phyloP scores from a whole-genome alignment of 2,888 invertebrate species.

The Copidosoma aretas region DNA sequence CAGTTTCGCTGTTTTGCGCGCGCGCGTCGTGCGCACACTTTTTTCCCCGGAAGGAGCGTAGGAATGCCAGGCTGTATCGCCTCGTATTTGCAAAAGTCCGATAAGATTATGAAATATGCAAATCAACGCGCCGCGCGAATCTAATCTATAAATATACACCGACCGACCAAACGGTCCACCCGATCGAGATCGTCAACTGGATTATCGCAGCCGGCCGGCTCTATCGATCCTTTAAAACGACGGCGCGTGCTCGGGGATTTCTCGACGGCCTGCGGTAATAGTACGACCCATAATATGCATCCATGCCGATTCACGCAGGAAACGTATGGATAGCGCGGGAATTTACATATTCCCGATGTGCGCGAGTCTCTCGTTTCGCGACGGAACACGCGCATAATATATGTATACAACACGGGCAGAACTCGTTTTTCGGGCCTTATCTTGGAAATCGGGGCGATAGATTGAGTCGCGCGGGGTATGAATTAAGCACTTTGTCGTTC shows the following conservation, averaged over 20 bases:
- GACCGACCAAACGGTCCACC: not conserved
- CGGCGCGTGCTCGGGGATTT: not conserved
- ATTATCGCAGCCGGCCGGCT: no score
- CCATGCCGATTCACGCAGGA: slow-evolving; percentile 7
- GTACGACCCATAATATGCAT: not conserved
- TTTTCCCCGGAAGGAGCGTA: no score
- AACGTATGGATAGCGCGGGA: not conserved
- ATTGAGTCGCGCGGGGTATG: not conserved
- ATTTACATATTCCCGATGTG: not conserved
- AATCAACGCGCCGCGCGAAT: not conserved
- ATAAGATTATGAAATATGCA: not conserved
- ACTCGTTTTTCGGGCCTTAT: slow-evolving; percentile 13
- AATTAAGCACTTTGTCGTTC: not conserved
- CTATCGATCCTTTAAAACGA: not conserved
- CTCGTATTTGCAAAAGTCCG: not conserved
- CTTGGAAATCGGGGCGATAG: not conserved
- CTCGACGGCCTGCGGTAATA: not conserved
- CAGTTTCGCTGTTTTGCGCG: no score
- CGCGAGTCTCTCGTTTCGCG: slow-evolving; percentile 6
- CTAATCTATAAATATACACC: not conserved
- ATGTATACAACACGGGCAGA: not conserved
- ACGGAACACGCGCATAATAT: not conserved
- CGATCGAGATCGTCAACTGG: not conserved
- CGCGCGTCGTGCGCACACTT: no score
- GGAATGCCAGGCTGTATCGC: not conserved